Conservation (phyloP, 2,888 invertebrate genomes). For the Amphipyra tragopoginis region DNA sequence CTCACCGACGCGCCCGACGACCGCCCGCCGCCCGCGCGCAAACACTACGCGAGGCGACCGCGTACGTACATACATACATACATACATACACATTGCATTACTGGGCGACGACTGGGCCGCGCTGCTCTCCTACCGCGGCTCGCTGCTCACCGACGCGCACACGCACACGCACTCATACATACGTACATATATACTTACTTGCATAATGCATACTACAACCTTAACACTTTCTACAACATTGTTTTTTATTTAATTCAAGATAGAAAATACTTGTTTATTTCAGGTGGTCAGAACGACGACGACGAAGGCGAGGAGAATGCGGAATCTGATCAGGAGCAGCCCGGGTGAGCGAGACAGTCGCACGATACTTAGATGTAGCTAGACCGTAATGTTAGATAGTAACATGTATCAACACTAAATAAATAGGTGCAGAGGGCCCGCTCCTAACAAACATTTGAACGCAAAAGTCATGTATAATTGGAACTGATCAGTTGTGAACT, state of each 20-base stretch:
- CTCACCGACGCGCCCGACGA: constrained; percentile 93
- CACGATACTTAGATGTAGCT: constrained; percentile 10
- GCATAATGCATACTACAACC: no score
- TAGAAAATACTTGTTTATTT: neutral
- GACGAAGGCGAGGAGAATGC: constrained; percentile 91
- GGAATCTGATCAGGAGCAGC: constrained; percentile 87
- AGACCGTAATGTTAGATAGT: constrained; percentile 10
- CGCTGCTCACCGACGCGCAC: constrained; percentile 91
- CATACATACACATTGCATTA: no score
- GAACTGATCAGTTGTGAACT: no score
- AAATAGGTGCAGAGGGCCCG: neutral
- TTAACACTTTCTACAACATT: no score
- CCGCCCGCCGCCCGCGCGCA: constrained; percentile 91
- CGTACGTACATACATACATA: no score
- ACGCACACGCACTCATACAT: constrained; percentile 92
- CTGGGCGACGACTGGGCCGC: neutral
- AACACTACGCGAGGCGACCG: constrained; percentile 90
- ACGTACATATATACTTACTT: constrained; percentile 66
- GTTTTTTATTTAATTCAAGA: no score
- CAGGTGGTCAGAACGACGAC: constrained; percentile 85
- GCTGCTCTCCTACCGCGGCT: constrained; percentile 65
- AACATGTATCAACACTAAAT: neutral
- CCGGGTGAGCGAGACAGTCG: constrained; percentile 67
- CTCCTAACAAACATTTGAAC: no score
- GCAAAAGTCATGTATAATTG: no score